A percentile compares a stretch with the other conserved stretches of the same genome.
These are phyloP conservation scores for Intellagama lesueurii DNA, from an alignment of 2,797 vertebrate genomes.

Conservation along the genomic window DNA sequence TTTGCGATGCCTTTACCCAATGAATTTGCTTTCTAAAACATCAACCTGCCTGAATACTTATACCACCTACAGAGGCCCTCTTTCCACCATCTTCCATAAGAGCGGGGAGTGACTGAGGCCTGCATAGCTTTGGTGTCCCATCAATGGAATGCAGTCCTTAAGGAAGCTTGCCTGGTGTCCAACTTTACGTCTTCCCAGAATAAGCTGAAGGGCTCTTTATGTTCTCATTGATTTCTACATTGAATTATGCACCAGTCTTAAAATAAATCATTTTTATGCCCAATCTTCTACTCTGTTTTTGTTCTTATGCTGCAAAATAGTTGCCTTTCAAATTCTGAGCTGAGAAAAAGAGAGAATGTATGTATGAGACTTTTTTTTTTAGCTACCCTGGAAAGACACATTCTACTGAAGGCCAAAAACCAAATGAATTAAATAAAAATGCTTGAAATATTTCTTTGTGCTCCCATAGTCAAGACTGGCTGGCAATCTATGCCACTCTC, in stretches of 20 bases:
- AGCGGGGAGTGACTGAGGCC: background rate
- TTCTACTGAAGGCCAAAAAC: background rate
- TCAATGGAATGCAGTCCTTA: background rate
- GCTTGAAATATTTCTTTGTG: conserved; percentile 37
- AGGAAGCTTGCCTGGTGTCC: too few relatives aligned
- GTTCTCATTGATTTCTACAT: too few relatives aligned
- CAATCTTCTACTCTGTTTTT: background rate
- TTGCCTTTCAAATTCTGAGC: background rate
- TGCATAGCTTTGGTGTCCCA: background rate
- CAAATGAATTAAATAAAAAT: background rate
- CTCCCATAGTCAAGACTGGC: conserved; percentile 45
- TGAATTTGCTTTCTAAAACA: background rate
- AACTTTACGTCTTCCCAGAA: background rate
- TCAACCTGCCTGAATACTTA: background rate
- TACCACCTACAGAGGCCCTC: background rate
- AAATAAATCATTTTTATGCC: background rate
- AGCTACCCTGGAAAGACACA: background rate
- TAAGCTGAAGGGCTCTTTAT: background rate
- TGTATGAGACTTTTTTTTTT: background rate
- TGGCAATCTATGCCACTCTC: conserved; percentile 62
- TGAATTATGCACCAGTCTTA: background rate
- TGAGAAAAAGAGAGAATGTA: background rate
- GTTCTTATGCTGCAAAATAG: background rate
- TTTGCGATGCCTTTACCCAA: background rate
- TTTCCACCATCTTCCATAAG: background rate